Evolutionary conservation across 2,888 invertebrate species (phyloP).

Genomic region (Pogonocherus hispidulus): DNA sequence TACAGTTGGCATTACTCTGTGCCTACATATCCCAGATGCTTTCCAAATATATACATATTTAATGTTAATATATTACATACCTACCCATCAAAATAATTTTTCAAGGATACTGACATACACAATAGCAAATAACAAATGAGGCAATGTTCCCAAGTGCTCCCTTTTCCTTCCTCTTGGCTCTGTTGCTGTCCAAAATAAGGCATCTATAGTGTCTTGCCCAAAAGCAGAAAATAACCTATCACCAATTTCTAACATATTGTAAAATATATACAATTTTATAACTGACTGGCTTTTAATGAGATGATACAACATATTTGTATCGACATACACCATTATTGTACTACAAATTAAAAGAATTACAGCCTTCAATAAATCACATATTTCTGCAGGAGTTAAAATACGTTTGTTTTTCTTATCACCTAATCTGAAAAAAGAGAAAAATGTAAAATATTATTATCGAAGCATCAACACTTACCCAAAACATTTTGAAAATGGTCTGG

Average conservation of each 20-base stretch:
- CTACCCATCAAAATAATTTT: no score
- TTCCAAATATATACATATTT: no score
- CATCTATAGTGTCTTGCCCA: conserved; percentile 98
- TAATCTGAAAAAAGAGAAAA: conserved; percentile 52
- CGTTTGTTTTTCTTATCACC: conserved; percentile 70
- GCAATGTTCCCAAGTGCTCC: conserved; percentile 88
- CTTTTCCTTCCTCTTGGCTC: conserved; percentile 89
- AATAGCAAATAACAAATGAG: conserved; percentile 92
- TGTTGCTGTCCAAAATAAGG: conserved; percentile 98
- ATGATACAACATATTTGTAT: conserved; percentile 98
- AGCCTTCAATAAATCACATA: conserved; percentile 97
- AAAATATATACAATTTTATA: conserved; percentile 99
- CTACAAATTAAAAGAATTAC: conserved; percentile 87
- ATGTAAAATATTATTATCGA: background rate
- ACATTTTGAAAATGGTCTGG: conserved; percentile 80
- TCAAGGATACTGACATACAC: conserved; percentile 96
- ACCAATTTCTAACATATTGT: conserved; percentile 99
- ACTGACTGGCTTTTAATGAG: conserved; percentile 97
- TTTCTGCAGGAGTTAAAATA: conserved; percentile 88
- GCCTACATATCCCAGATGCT: no score
- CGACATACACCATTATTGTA: conserved; percentile 90
- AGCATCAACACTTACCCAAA: conserved; percentile 74
- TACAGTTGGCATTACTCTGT: no score
- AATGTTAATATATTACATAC: no score
- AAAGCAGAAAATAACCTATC: conserved; percentile 96